Percentiles rank a stretch among this genome's conserved stretches.
Evolutionary conservation across 2,888 invertebrate species (phyloP).

Genomic region (Nipponacmea schrenckii): DNA sequence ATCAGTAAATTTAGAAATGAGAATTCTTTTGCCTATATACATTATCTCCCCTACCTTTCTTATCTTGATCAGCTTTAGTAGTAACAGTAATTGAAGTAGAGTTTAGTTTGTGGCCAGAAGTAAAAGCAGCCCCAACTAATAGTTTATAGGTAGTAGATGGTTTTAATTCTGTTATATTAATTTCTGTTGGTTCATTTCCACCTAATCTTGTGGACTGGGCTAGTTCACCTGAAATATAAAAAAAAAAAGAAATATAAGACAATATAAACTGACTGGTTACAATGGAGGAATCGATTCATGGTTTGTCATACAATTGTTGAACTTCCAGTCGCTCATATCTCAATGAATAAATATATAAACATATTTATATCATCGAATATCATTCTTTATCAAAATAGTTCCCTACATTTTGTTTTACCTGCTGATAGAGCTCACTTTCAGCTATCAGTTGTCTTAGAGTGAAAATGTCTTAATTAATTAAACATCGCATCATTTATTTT

Average conservation of each 20-base stretch:
- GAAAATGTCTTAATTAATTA: too few relatives aligned
- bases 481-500: too few relatives aligned
- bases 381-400: too few relatives aligned
- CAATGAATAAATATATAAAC: too few relatives aligned
- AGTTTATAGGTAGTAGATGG: slow-evolving; percentile 26
- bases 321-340: slow-evolving; percentile 12
- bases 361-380: too few relatives aligned
- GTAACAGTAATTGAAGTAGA: slow-evolving; percentile 10
- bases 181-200: slow-evolving; percentile 2
- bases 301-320: not conserved
- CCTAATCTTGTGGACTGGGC: not conserved
- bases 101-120: slow-evolving; percentile 24
- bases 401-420: not conserved
- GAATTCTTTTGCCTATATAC: not conserved
- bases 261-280: not conserved
- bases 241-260: not conserved
- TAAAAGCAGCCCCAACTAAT: slow-evolving; percentile 23
- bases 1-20: too few relatives aligned
- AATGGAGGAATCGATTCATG: too few relatives aligned
- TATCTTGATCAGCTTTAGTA: slow-evolving; percentile 15
- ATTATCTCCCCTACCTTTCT: not conserved
- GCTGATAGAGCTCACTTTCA: too few relatives aligned
- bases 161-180: slow-evolving; percentile 27
- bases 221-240: slow-evolving; percentile 2
- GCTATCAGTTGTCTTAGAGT: too few relatives aligned